These are phyloP conservation scores for Melanophora roralis DNA, from an alignment of 2,888 invertebrate genomes.

Conservation along the genomic window DNA sequence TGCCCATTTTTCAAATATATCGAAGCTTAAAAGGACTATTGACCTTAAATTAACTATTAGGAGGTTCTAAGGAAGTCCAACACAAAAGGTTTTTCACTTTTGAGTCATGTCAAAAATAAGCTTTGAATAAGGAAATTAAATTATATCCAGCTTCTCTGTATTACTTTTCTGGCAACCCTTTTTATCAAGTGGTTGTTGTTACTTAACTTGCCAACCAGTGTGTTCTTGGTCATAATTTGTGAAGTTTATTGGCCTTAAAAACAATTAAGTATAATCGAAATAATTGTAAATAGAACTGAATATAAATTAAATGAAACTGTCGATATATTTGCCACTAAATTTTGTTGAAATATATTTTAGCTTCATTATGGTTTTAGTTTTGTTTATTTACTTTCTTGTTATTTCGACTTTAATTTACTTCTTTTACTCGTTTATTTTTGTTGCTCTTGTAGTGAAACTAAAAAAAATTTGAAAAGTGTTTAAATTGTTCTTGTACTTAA, in stretches of 20 bases:
- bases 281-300: slow-evolving; percentile 46
- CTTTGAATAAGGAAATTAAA: too few relatives aligned
- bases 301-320: slow-evolving; percentile 40
- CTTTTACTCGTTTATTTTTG: too few relatives aligned
- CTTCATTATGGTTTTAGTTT: not conserved
- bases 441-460: too few relatives aligned
- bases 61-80: too few relatives aligned
- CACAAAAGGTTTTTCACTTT: too few relatives aligned
- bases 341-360: slow-evolving; percentile 19
- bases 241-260: slow-evolving; percentile 43
- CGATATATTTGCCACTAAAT: slow-evolving; percentile 48
- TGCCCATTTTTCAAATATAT: too few relatives aligned
- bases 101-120: too few relatives aligned
- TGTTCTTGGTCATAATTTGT: slow-evolving; percentile 44
- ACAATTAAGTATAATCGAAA: slow-evolving; percentile 35
- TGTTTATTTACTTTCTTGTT: not conserved
- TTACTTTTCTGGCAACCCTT: too few relatives aligned
- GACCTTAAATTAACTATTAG: too few relatives aligned
- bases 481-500: not conserved
- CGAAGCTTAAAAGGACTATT: too few relatives aligned
- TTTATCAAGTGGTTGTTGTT: not conserved
- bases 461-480: not conserved
- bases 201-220: slow-evolving; percentile 1
- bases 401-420: not conserved
- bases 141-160: too few relatives aligned